A percentile compares a stretch with the other conserved stretches of the same genome.
These are phyloP conservation scores for Polia nebulosa DNA, from an alignment of 2,888 invertebrate species.

Conservation along the genomic window DNA sequence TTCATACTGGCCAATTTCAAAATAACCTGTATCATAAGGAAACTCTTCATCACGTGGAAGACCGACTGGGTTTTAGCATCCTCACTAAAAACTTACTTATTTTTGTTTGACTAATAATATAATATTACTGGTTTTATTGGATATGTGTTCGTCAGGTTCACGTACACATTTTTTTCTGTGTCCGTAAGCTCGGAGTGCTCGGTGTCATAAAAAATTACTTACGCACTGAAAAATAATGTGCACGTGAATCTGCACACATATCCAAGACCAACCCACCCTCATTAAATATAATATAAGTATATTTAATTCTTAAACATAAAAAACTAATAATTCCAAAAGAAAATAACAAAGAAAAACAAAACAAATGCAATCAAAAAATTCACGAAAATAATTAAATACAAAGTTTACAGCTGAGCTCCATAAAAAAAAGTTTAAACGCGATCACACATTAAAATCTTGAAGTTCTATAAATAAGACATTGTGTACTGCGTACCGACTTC, in stretches of 20 bases:
- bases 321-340: no score
- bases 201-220: no score
- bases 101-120: not conserved
- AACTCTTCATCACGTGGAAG: not conserved
- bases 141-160: no score
- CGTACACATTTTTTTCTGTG: no score
- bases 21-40: not conserved
- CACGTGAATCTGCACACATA: no score
- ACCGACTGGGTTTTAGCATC: not conserved
- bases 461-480: conserved; percentile 36
- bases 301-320: no score
- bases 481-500: conserved; percentile 41
- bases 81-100: not conserved
- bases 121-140: no score
- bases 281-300: no score
- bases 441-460: conserved; percentile 20
- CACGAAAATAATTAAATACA: not conserved
- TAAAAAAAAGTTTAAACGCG: conserved; percentile 30
- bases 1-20: not conserved
- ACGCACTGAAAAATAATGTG: no score
- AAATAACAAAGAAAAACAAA: conserved; percentile 18
- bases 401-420: not conserved
- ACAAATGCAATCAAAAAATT: not conserved
- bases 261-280: no score
- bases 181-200: no score